Base-by-base conservation (phyloP, 35 echinoderm and acorn worm genomes). In the Heliocidaris erythrogramma region DNA sequence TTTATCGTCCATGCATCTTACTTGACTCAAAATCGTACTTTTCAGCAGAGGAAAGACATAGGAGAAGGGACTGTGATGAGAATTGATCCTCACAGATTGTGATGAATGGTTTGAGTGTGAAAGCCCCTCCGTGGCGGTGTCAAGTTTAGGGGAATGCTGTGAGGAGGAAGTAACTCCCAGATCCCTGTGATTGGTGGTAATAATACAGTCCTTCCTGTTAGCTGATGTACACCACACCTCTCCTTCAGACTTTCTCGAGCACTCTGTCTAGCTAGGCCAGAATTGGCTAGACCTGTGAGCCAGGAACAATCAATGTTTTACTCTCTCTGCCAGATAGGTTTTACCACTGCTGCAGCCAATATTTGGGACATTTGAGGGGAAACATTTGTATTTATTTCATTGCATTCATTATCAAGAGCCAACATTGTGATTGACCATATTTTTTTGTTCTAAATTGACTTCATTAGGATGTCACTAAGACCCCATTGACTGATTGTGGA, bases 141-240 rank as follows among this genome's bases (percentile, higher is more conserved):
- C 65, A 78, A 21, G 65, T 78, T 78, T n/a, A 78, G 65, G 65
- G 65, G 65, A 78, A 78, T 78, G 65, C 65, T 47, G 31, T 89
- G 32, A 48, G 24, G 87, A 89, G 87, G 87, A 89, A 89, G 87
- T 89, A 32, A 89, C 87, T 89, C 87, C 27, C 31, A 32, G 87
- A 89, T 48, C 47, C 87, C 13, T 89, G 87, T 89, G 87, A 89
- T 89, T 89, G 87, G 87, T 89, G 6, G 87, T 47, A 89, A 89
- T 89, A 89, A 89, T 13, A 48, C 87, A 47, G 87, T 48, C 30
- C 87, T 89, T 89, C 87, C 87, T 89, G 87, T 48, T 48, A 47
- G 87, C 27, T 78, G 65, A 78, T 27, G 27, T 78, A 78, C 65
- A 78, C 65, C 65, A 78, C 65, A 7, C 65, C 27, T 18, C 65